Evolutionary conservation across 2,797 vertebrate species (phyloP).

Genomic region (Crenichthys baileyi): DNA sequence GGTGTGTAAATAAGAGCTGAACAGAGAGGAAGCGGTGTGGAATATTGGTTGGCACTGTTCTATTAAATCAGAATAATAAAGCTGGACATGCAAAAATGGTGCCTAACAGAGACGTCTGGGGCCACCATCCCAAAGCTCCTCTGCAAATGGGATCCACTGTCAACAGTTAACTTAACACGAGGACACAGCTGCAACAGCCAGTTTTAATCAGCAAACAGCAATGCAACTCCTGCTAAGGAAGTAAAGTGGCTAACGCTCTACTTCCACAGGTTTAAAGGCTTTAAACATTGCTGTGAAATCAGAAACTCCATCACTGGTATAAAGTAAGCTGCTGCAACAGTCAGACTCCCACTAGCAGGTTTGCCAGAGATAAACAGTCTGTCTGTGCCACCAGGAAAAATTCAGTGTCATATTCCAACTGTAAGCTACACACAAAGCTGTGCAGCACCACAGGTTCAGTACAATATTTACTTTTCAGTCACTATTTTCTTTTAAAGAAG

Average conservation of each 20-base stretch:
- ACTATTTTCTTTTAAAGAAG: conserved; percentile 24
- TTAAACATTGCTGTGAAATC: conserved; percentile 49
- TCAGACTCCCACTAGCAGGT: conserved; percentile 44
- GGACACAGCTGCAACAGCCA: conserved; percentile 77
- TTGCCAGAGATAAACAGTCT: conserved; percentile 17
- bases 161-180: conserved; percentile 44
- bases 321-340: conserved; percentile 51
- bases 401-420: conserved; percentile 20
- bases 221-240: conserved; percentile 54
- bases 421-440: conserved; percentile 21
- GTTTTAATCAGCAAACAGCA: conserved; percentile 76
- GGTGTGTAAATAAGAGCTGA: conserved; percentile 80
- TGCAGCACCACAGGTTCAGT: neutral
- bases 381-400: conserved; percentile 2
- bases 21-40: conserved; percentile 74
- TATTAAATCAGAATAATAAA: conserved; percentile 85
- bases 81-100: conserved; percentile 72
- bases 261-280: conserved; percentile 19
- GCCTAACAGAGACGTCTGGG: conserved; percentile 77
- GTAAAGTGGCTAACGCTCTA: conserved; percentile 57
- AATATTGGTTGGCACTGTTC: conserved; percentile 74
- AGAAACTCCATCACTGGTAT: conserved; percentile 31
- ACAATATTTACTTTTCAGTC: too few relatives aligned
- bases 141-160: conserved; percentile 42
- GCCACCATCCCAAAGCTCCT: conserved; percentile 32